Percentiles rank a stretch among this genome's conserved stretches.
Conservation (phyloP, 2,888 invertebrate genomes). For the Macaria liturata region DNA sequence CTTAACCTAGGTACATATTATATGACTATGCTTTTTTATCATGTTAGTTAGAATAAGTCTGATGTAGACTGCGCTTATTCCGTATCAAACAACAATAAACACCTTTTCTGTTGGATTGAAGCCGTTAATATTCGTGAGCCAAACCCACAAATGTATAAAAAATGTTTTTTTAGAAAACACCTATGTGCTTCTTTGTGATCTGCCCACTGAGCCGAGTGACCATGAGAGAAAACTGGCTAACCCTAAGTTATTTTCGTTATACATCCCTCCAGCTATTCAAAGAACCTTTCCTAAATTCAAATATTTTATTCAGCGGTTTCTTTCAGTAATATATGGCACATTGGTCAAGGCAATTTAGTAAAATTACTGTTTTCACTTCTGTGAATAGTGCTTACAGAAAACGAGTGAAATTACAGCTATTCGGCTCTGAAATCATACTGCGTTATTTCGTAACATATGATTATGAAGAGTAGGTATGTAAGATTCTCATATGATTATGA, state of each 20-base stretch:
- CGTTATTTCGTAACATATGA: neutral
- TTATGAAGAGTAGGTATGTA: too few species aligned
- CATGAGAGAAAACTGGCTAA: conserved; percentile 2
- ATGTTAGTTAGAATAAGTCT: too few species aligned
- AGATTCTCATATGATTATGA: too few species aligned
- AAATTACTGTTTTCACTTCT: conserved; percentile 34
- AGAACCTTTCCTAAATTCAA: neutral
- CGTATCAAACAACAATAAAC: too few species aligned
- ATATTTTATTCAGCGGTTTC: conserved; percentile 7
- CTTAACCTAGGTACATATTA: too few species aligned
- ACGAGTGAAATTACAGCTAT: conserved; percentile 31
- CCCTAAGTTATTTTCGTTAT: conserved; percentile 10
- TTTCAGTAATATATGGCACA: conserved; percentile 28
- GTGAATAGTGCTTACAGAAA: conserved; percentile 12
- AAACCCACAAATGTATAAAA: too few species aligned
- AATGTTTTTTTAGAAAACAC: too few species aligned
- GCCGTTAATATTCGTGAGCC: too few species aligned
- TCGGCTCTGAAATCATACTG: neutral
- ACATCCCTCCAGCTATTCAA: neutral
- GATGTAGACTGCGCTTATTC: too few species aligned
- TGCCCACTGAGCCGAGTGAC: conserved; percentile 2
- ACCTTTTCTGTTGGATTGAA: too few species aligned
- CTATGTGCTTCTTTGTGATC: neutral
- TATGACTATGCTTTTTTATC: too few species aligned
- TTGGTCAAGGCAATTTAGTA: conserved; percentile 12